A percentile compares a stretch with the other conserved stretches of the same genome.
Conservation (phyloP, 2,888 invertebrate species). For the Epirrhoe alternata region DNA sequence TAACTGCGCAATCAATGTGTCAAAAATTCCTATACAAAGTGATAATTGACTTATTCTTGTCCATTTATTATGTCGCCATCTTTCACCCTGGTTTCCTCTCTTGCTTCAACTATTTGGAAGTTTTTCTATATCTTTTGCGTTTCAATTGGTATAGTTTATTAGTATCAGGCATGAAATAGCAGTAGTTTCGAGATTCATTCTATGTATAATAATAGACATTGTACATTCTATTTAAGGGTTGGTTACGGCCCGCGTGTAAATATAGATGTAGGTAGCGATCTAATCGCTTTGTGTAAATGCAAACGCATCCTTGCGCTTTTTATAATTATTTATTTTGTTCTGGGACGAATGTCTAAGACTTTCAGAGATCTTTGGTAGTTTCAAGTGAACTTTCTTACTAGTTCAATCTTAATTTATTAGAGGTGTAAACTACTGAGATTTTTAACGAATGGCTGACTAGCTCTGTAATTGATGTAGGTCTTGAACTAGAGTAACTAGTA, state of each 20-base stretch:
- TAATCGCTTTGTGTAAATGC: slow-evolving; percentile 56
- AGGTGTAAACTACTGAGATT: not conserved
- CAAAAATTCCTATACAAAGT: not conserved
- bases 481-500: not conserved
- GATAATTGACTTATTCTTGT: no score
- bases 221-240: slow-evolving; percentile 60
- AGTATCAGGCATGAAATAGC: slow-evolving; percentile 49
- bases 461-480: not conserved
- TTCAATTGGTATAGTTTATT: slow-evolving; percentile 4
- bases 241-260: slow-evolving; percentile 73
- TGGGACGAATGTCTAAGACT: slow-evolving; percentile 65
- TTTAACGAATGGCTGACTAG: not conserved
- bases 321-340: slow-evolving; percentile 67
- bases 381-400: not conserved
- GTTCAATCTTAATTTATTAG: not conserved
- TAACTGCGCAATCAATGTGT: no score
- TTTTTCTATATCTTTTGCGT: not conserved
- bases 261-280: slow-evolving; percentile 72
- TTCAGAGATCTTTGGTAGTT: slow-evolving; percentile 25
- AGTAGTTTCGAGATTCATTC: slow-evolving; percentile 59
- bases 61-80: no score
- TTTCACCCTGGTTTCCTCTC: no score
- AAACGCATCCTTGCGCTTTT: slow-evolving; percentile 59
- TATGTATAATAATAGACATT: slow-evolving; percentile 61
- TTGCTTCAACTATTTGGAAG: not conserved